These are phyloP conservation scores for Pollenia amentaria DNA, from an alignment of 2,888 invertebrate species.

Conservation along the genomic window DNA sequence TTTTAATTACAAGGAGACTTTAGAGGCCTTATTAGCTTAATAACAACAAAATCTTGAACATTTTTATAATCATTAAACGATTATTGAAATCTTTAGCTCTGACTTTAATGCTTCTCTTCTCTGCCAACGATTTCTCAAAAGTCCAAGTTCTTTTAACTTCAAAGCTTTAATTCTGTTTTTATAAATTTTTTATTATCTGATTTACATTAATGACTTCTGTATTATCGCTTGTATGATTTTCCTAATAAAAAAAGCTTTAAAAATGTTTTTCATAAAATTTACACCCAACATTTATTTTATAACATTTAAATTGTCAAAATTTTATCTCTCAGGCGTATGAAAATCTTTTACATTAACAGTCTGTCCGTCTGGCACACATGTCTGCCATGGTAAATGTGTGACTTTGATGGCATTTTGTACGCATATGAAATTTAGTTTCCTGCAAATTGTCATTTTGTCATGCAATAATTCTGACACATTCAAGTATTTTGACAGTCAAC, in stretches of 20 bases:
- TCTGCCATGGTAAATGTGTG: neutral
- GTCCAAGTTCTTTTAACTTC: no score
- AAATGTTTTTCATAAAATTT: neutral
- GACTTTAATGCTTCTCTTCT: no score
- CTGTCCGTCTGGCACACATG: neutral
- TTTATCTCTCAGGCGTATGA: constrained; percentile 4
- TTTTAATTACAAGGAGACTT: no score
- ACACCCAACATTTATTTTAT: neutral
- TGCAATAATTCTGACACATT: constrained; percentile 60
- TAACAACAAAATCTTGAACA: no score
- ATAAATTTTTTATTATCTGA: no score
- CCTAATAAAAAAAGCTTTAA: neutral
- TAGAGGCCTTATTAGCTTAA: no score
- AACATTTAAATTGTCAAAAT: constrained; percentile 46
- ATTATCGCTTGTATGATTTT: no score
- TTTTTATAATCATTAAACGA: neutral
- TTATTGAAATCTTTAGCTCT: no score
- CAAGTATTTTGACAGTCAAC: constrained; percentile 66
- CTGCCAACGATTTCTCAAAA: no score
- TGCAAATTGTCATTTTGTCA: constrained; percentile 62
- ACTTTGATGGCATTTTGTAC: neutral
- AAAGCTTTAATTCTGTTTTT: no score
- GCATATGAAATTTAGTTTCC: constrained; percentile 48
- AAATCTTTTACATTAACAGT: neutral
- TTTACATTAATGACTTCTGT: no score